Evolutionary conservation across 1,140 invertebrate genomes (phyloP).

Genomic region (Rhyacophila brunnea): DNA sequence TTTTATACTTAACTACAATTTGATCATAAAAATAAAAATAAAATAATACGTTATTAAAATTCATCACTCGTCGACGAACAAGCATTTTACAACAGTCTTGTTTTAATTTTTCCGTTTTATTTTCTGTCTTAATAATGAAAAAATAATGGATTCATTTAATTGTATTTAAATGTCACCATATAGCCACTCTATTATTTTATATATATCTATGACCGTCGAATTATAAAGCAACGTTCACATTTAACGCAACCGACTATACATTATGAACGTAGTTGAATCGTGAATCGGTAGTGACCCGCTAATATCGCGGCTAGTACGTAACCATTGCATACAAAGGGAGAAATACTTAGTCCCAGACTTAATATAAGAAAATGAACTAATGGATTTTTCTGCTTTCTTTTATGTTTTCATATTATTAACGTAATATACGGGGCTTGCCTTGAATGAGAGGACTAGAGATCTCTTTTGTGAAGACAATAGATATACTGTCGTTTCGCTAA

Average conservation of each 20-base stretch:
- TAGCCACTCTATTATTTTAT: no score
- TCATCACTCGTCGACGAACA: no score
- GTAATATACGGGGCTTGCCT: conserved; percentile 32
- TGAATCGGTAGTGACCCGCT: neutral
- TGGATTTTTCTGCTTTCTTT: conserved; percentile 37
- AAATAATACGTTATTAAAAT: no score
- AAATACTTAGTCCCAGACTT: conserved; percentile 34
- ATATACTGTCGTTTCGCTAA: neutral
- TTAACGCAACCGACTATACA: conserved; percentile 4
- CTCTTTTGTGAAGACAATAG: conserved; percentile 10
- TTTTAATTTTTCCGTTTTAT: no score
- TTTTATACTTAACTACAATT: no score
- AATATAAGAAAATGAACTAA: conserved; percentile 38
- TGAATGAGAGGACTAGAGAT: neutral
- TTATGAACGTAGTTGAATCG: conserved; percentile 1
- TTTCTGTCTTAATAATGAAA: no score
- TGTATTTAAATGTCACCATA: no score
- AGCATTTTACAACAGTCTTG: no score
- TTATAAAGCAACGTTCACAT: no score
- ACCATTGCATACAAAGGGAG: conserved; percentile 35
- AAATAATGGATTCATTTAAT: no score
- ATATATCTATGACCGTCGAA: no score
- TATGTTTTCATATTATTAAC: conserved; percentile 36
- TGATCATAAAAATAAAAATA: no score
- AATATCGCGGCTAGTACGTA: neutral